Percentiles rank a stretch among this genome's conserved stretches.
These are phyloP conservation scores for Apus apus DNA, from an alignment of 2,113 vertebrate genomes.

Conservation along the genomic window DNA sequence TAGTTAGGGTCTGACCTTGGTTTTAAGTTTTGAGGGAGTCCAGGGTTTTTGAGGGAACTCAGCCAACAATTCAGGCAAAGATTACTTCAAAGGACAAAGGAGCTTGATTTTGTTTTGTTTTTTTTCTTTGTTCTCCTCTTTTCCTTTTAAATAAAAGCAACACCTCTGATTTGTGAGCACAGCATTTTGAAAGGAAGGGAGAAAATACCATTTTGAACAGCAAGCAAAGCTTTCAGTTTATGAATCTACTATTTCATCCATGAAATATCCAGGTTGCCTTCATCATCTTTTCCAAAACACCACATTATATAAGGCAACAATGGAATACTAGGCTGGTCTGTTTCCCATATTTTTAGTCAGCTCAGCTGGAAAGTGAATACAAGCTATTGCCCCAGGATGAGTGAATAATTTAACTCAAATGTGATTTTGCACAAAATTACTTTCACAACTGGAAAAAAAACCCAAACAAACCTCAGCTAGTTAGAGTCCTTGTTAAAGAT, in stretches of 20 bases:
- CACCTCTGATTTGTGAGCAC: not conserved
- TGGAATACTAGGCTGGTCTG: conserved; percentile 35
- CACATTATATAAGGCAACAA: conserved; percentile 47
- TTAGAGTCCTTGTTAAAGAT: not conserved
- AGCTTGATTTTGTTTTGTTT: not conserved
- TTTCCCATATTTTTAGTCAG: conserved; percentile 39
- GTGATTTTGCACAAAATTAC: conserved; percentile 45
- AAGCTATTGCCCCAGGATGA: conserved; percentile 38
- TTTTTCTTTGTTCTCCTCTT: not conserved
- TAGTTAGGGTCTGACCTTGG: not conserved
- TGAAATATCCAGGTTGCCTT: conserved; percentile 49
- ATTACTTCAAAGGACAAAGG: conserved; percentile 1
- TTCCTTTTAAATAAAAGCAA: conserved; percentile 22
- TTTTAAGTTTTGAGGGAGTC: not conserved
- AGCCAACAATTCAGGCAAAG: not conserved
- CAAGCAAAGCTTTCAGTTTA: conserved; percentile 42
- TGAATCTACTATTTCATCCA: conserved; percentile 51
- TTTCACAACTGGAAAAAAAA: not conserved
- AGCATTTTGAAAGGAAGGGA: not conserved
- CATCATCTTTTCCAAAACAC: conserved; percentile 58
- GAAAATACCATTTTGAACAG: conserved; percentile 8
- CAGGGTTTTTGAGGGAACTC: not conserved
- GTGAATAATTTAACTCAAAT: conserved; percentile 50
- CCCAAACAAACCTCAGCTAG: not conserved
- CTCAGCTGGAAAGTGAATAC: conserved; percentile 54